phyloP scores from a whole-genome alignment of 2,888 invertebrate species.

The Tromatobia lineatoria region DNA sequence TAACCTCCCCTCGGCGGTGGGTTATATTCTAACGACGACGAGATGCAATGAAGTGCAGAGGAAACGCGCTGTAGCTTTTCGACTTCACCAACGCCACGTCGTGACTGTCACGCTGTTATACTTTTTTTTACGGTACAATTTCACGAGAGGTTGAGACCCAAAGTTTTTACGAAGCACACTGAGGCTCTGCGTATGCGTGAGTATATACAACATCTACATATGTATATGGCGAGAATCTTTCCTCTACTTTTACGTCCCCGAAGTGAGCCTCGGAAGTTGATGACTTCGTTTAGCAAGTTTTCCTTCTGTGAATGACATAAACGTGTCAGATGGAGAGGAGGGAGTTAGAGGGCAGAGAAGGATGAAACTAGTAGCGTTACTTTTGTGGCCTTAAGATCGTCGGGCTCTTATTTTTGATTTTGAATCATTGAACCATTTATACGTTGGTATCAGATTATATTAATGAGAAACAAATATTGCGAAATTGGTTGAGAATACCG shows the following conservation, averaged over 20 bases:
- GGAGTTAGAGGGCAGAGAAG: background rate
- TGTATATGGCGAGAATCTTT: slow-evolving; percentile 1
- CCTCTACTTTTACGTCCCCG: background rate
- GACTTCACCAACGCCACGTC: slow-evolving; percentile 43
- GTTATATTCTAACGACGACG: slow-evolving; percentile 41
- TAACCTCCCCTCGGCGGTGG: slow-evolving; percentile 51
- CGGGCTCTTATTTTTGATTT: background rate
- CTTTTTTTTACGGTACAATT: slow-evolving; percentile 42
- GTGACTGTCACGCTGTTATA: slow-evolving; percentile 26
- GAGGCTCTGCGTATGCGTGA: slow-evolving; percentile 1
- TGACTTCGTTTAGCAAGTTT: slow-evolving; percentile 34
- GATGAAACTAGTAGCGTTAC: background rate
- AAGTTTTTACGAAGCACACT: slow-evolving; percentile 53
- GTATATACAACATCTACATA: slow-evolving; percentile 1
- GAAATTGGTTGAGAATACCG: too few species aligned
- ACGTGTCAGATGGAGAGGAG: background rate
- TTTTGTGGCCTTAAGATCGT: background rate
- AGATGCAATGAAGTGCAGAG: slow-evolving; percentile 62
- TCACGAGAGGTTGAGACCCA: slow-evolving; percentile 36
- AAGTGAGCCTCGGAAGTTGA: slow-evolving; percentile 30
- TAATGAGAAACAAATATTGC: too few species aligned
- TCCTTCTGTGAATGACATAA: slow-evolving; percentile 25
- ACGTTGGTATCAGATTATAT: background rate
- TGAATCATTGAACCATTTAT: background rate
- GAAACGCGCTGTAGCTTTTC: slow-evolving; percentile 43